Percentiles rank a stretch among this genome's conserved stretches.
These are phyloP conservation scores for Enteromius unitaeniatus DNA, from an alignment of 2,797 vertebrate species.

Conservation along the genomic window DNA sequence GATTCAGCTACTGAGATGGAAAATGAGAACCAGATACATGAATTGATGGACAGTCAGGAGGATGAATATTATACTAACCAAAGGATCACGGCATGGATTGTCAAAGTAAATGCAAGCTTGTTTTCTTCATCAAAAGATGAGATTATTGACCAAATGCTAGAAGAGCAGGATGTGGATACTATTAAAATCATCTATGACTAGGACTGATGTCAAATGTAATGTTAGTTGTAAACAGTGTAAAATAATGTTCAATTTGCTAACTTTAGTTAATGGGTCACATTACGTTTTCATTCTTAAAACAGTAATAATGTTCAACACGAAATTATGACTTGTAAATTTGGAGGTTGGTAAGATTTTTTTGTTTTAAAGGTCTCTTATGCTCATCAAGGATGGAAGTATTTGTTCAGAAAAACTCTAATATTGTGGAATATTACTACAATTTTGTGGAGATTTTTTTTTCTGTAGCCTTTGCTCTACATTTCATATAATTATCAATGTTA, in stretches of 20 bases:
- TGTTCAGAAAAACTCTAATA: not conserved
- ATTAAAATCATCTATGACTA: conserved; percentile 77
- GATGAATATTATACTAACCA: conserved; percentile 72
- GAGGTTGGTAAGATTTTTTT: not conserved
- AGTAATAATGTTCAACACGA: not conserved
- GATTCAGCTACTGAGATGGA: conserved; percentile 70
- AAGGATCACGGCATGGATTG: conserved; percentile 78
- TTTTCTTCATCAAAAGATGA: conserved; percentile 67
- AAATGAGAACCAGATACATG: not conserved
- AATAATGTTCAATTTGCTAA: not conserved
- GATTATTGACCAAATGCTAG: conserved; percentile 50
- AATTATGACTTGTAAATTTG: not conserved
- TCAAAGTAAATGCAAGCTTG: conserved; percentile 74
- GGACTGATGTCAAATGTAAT: conserved; percentile 58
- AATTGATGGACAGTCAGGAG: conserved; percentile 16
- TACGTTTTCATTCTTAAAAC: not conserved
- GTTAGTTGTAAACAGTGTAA: not conserved
- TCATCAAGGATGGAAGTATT: not conserved
- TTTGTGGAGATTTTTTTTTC: not conserved
- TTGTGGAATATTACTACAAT: not conserved
- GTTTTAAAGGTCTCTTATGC: not conserved
- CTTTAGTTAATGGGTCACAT: not conserved
- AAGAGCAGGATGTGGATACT: conserved; percentile 75
- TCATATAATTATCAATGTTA: not conserved
- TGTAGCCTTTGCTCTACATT: not conserved